These are phyloP conservation scores for Pygocentrus nattereri DNA, from an alignment of 2,797 vertebrate genomes.

Conservation along the genomic window DNA sequence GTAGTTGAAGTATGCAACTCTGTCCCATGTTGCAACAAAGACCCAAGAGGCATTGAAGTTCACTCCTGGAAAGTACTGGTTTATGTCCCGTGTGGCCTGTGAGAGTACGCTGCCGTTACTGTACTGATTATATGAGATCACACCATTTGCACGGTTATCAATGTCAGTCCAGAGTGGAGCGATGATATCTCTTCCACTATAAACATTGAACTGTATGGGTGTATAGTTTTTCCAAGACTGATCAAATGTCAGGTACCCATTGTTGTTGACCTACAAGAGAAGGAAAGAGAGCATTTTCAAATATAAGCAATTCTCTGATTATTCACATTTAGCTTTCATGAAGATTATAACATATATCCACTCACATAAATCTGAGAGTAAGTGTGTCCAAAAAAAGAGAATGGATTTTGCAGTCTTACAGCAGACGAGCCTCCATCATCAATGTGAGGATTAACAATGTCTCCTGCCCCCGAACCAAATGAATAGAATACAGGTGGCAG, in stretches of 20 bases:
- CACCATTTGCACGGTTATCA: conserved; percentile 31
- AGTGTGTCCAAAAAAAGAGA: neutral
- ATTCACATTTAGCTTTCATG: no score
- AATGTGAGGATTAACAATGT: neutral
- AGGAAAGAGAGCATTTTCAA: no score
- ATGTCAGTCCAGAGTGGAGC: conserved; percentile 63
- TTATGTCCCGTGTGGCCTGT: conserved; percentile 35
- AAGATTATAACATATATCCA: neutral
- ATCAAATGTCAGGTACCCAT: conserved; percentile 65
- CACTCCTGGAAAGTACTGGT: neutral
- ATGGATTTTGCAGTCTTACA: neutral
- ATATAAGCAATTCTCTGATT: no score
- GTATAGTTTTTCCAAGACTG: neutral
- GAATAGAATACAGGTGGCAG: neutral
- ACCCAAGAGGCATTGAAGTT: conserved; percentile 53
- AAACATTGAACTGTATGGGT: conserved; percentile 58
- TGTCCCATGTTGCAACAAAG: conserved; percentile 67
- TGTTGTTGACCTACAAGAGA: conserved; percentile 69
- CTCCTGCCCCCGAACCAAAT: neutral
- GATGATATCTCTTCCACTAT: neutral
- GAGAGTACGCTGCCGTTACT: rapidly evolving
- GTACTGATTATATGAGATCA: conserved; percentile 53
- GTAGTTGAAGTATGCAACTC: conserved; percentile 56
- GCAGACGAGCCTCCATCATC: neutral
- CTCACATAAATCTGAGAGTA: conserved; percentile 1